These are phyloP conservation scores for Spilosoma lubricipeda DNA, from an alignment of 2,888 invertebrate species.

Conservation along the genomic window DNA sequence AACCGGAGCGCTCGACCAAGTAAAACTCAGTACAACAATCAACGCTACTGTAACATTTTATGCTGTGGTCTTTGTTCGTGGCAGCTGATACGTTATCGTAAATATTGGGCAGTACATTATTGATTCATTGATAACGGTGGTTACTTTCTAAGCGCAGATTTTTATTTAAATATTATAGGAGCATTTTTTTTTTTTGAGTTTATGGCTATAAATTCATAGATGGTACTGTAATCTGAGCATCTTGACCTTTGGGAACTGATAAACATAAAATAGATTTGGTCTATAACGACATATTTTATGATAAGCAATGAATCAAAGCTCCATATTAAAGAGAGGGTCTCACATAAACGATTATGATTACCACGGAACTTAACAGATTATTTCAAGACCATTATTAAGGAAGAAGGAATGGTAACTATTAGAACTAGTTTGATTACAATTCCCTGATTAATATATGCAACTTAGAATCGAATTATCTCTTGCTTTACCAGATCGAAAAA, in stretches of 20 bases:
- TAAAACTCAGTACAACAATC: conserved; percentile 48
- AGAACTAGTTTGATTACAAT: neutral
- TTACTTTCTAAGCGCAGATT: conserved; percentile 76
- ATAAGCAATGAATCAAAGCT: neutral
- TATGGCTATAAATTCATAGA: conserved; percentile 34
- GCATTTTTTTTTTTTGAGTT: conserved; percentile 39
- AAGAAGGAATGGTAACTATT: neutral
- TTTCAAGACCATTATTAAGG: neutral
- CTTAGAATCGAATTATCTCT: neutral
- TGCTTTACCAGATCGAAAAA: neutral
- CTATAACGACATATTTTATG: neutral
- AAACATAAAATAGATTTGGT: neutral
- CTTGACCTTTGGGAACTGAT: neutral
- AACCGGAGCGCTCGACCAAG: conserved; percentile 27
- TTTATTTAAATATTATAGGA: conserved; percentile 59
- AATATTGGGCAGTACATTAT: conserved; percentile 78
- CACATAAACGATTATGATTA: neutral
- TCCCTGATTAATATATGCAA: neutral
- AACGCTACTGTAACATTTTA: conserved; percentile 59
- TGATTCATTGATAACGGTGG: conserved; percentile 77
- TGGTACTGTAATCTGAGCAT: neutral
- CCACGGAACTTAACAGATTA: neutral
- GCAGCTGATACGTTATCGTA: conserved; percentile 69
- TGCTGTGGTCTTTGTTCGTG: conserved; percentile 69
- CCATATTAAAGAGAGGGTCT: neutral